Evolutionary conservation across 2,888 invertebrate species (phyloP), one percentile per base, ranked within the genome.

Genomic region (Parnassius smintheus): DNA sequence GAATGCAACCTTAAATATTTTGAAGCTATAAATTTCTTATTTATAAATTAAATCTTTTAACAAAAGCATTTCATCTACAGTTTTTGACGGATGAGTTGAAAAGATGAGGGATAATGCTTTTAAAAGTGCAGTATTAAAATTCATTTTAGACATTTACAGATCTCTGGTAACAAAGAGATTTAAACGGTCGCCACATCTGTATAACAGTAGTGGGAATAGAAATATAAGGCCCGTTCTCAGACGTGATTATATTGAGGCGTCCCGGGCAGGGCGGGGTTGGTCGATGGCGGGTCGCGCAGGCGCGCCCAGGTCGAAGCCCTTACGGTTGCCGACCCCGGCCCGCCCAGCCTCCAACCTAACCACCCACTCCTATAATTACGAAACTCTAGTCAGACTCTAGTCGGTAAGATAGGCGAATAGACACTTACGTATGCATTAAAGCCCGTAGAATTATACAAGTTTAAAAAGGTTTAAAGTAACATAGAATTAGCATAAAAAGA

Each of bases 311-410:
- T 87, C 88, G 85, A 83, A 85, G 87, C 82, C 86, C 88, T 87
- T 83, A 75, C 85, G 88, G 85, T 85, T 87, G 82, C 83, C 88
- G 88, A 89, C 89, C 91, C 49, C 84, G 83, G 81, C 80, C 80
- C 61, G 61, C 61, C 56, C 56, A 52, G 61, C 61, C 56, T 25
- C 61, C 18, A 51, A 41, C 56, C 51, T 46, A 46, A 51, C 61
- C 61, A 62, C 62, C 75, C 75, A 76, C 72, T 75, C 76, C 77
- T 74, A 76, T 75, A 78, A 77, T 73, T 75, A 68, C 63, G 57
- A 48, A 42, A 69, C 64, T 61, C 64, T 70, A 61, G 59, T 68
- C 69, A 50, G 45, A 69, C 64, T 60, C 64, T 70, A 61, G 59
- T 68, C 69, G 35, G 7, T 68, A 69, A 66, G 53, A 56, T 50